A percentile compares a stretch with the other conserved stretches of the same genome.
These are phyloP conservation scores for Pelobates cultripes DNA, from an alignment of 2,797 vertebrate genomes.

Conservation along the genomic window DNA sequence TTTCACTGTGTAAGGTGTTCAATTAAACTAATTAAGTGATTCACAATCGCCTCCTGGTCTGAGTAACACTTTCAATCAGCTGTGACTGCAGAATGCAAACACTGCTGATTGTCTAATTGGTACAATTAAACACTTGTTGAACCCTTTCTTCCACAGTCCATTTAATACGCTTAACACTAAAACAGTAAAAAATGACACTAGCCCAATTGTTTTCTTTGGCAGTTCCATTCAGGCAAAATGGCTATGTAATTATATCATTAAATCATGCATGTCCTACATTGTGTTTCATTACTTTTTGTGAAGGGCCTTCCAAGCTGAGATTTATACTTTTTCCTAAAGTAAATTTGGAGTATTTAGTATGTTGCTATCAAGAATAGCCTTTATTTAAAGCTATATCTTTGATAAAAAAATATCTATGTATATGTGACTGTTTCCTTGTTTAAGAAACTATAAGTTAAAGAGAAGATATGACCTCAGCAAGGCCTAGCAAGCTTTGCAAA, in stretches of 20 bases:
- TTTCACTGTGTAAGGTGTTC: conserved; percentile 4
- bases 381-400: background rate
- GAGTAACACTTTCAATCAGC: conserved; percentile 38
- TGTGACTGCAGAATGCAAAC: conserved; percentile 36
- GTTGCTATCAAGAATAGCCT: background rate
- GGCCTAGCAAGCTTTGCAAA: too few species aligned
- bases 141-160: conserved; percentile 31
- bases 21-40: conserved; percentile 42
- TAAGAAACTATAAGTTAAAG: background rate
- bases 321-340: background rate
- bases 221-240: background rate
- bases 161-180: conserved; percentile 22
- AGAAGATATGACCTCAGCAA: background rate
- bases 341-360: background rate
- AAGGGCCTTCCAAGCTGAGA: conserved; percentile 6
- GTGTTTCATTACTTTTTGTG: background rate
- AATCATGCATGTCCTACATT: conserved; percentile 5
- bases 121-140: conserved; percentile 45
- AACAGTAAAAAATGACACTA: conserved; percentile 8
- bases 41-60: conserved; percentile 36
- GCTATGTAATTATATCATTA: conserved; percentile 30
- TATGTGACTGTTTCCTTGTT: background rate
- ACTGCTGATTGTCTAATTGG: conserved; percentile 42
- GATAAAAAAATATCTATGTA: background rate
- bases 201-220: conserved; percentile 15